Percentiles rank a stretch among this genome's conserved stretches.
Evolutionary conservation across 1,140 invertebrate species (phyloP).

Genomic region (Metaphire vulgaris): DNA sequence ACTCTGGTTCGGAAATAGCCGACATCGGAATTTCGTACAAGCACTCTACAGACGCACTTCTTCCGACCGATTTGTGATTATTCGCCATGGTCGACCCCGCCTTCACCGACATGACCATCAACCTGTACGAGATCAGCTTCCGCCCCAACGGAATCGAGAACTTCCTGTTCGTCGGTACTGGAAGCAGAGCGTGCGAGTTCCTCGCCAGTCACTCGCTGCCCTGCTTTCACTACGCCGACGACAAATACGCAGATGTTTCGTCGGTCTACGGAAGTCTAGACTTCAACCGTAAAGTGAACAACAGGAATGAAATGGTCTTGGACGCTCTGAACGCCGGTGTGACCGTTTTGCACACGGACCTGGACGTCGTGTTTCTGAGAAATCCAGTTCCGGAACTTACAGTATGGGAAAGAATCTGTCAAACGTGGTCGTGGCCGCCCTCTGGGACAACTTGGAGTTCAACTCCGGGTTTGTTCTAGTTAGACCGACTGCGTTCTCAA

Average conservation of each 20-base stretch:
- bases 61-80: slow-evolving; percentile 12
- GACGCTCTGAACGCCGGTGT: slow-evolving; percentile 18
- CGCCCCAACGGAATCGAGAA: slow-evolving; percentile 2
- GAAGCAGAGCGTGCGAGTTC: slow-evolving; percentile 1
- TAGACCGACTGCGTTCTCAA: not conserved
- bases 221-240: slow-evolving; percentile 3
- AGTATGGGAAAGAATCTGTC: not conserved
- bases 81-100: slow-evolving; percentile 17
- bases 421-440: slow-evolving; percentile 8
- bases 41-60: too few relatives aligned
- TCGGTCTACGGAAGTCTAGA: not conserved
- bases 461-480: slow-evolving; percentile 23
- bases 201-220: not conserved
- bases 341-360: slow-evolving; percentile 24
- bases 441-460: slow-evolving; percentile 9
- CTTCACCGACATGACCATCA: slow-evolving; percentile 25
- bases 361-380: slow-evolving; percentile 15
- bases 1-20: too few relatives aligned
- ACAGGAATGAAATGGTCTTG: slow-evolving; percentile 18
- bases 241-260: not conserved
- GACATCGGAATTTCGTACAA: too few relatives aligned
- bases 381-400: slow-evolving; percentile 14
- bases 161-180: slow-evolving; percentile 10
- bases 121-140: slow-evolving; percentile 14
- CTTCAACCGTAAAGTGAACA: slow-evolving; percentile 25